Conservation (phyloP, 2,888 invertebrate genomes). For the Caenorhabditis doughertyi region DNA sequence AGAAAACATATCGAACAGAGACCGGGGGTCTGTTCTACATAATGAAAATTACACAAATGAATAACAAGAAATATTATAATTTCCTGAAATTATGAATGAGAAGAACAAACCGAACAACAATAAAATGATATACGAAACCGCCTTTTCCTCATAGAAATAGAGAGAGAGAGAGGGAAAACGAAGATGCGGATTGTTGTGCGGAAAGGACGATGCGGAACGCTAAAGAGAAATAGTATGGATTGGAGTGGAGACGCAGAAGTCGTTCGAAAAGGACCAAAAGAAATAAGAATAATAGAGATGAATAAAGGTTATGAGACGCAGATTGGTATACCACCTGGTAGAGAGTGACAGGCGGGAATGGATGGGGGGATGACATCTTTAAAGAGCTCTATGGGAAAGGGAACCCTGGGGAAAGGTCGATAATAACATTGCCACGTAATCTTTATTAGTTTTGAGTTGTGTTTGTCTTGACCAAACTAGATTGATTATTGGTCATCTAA, state of each 20-base stretch:
- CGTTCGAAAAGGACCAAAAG: slow-evolving; percentile 21
- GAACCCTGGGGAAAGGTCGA: neutral
- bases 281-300: neutral
- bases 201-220: slow-evolving; percentile 40
- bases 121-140: slow-evolving; percentile 38
- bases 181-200: slow-evolving; percentile 33
- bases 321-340: slow-evolving; percentile 9
- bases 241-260: slow-evolving; percentile 1
- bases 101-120: slow-evolving; percentile 24
- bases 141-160: neutral
- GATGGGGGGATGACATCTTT: slow-evolving; percentile 1
- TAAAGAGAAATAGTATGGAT: neutral
- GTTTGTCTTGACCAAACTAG: neutral
- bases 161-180: neutral
- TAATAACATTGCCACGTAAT: neutral
- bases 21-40: neutral
- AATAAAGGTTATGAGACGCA: slow-evolving; percentile 10
- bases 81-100: slow-evolving; percentile 26
- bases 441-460: neutral
- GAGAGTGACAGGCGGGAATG: neutral
- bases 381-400: slow-evolving; percentile 10
- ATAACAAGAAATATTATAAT: slow-evolving; percentile 2
- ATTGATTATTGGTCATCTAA: neutral
- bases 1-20: neutral
- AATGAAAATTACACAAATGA: slow-evolving; percentile 30